Conservation (phyloP, 2,113 vertebrate genomes). For the Cinclus mexicanus region DNA sequence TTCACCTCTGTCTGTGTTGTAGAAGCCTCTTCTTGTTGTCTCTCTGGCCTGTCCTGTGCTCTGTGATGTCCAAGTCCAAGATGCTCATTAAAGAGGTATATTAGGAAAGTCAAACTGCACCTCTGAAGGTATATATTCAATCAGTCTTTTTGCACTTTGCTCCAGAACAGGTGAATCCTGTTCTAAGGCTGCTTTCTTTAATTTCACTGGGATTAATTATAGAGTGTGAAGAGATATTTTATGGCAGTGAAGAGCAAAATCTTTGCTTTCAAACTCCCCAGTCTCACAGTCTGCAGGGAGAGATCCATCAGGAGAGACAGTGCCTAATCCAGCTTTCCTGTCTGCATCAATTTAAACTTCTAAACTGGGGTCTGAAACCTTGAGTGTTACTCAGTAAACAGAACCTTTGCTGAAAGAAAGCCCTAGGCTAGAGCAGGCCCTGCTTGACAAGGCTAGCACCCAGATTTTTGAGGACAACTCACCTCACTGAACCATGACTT, state of each 20-base stretch:
- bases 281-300: background rate
- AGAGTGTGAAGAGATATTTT: background rate
- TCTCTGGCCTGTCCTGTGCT: background rate
- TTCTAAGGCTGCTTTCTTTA: background rate
- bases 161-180: background rate
- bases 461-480: background rate
- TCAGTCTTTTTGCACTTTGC: background rate
- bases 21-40: background rate
- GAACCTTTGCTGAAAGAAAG: background rate
- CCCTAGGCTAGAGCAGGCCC: background rate
- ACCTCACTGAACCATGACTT: background rate
- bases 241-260: background rate
- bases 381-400: background rate
- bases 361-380: background rate
- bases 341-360: conserved; percentile 20
- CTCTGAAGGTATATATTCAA: background rate
- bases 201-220: conserved; percentile 67
- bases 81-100: background rate
- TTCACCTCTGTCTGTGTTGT: background rate
- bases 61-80: background rate
- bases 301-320: background rate
- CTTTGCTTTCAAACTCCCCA: background rate
- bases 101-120: background rate
- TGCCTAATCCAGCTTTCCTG: background rate
- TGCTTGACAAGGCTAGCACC: background rate